Percentiles rank a stretch among this genome's conserved stretches.
Evolutionary conservation across 2,113 vertebrate genomes (phyloP).

Genomic region (Petroica traversi): DNA sequence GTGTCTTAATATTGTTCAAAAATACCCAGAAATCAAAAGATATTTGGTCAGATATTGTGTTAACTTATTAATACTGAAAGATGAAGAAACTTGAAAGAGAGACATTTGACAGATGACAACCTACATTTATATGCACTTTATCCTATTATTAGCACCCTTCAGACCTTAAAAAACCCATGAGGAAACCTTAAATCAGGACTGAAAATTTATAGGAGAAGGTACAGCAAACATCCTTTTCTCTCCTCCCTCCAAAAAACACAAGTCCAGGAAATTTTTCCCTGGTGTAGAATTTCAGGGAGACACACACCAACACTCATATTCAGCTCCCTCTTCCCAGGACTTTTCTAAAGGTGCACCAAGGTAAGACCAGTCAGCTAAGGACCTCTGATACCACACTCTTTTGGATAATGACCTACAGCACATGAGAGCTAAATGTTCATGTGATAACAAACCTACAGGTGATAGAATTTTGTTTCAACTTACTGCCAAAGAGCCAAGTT

Average conservation of each 20-base stretch:
- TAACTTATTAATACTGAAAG: slow-evolving; percentile 12
- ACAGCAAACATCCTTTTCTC: neutral
- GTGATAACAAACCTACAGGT: neutral
- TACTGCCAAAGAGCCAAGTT: neutral
- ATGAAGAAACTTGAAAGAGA: neutral
- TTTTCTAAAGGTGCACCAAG: neutral
- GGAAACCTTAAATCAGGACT: neutral
- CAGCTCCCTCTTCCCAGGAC: neutral
- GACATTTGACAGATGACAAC: slow-evolving; percentile 1
- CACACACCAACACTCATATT: neutral
- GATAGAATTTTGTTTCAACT: neutral
- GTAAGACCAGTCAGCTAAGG: neutral
- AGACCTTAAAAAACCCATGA: neutral
- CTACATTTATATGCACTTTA: neutral
- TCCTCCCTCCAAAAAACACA: neutral
- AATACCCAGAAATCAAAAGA: neutral
- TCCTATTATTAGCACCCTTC: neutral
- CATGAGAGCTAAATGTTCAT: neutral
- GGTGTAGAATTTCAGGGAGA: neutral
- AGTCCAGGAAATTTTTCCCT: neutral
- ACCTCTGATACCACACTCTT: neutral
- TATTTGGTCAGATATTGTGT: neutral
- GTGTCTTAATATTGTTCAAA: neutral
- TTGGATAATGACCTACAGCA: neutral
- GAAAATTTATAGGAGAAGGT: neutral